Conservation (phyloP, 2,888 invertebrate genomes). For the Eurytoma californica region DNA sequence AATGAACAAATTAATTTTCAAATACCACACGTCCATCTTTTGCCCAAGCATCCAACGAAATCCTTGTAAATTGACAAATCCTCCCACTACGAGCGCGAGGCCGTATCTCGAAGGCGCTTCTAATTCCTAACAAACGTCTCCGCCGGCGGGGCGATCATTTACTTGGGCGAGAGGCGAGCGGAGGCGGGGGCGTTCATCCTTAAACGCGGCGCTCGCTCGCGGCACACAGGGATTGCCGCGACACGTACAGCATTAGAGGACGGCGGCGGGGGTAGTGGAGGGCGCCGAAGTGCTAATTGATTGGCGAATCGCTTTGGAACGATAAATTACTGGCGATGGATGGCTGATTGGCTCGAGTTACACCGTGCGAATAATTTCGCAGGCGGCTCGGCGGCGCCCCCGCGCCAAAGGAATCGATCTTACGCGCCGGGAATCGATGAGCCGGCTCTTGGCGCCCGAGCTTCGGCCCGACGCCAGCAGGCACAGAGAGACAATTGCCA, state of each 20-base stretch:
- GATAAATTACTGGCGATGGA: conserved; percentile 47
- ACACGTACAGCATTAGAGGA: conserved; percentile 9
- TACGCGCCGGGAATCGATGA: conserved; percentile 40
- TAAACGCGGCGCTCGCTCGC: conserved; percentile 3
- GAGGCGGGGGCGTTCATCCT: conserved; percentile 17
- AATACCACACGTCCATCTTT: too few species aligned
- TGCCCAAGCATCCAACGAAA: too few species aligned
- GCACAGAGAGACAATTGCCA: conserved; percentile 31
- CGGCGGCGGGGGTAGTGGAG: background rate
- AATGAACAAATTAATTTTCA: too few species aligned
- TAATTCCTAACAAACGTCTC: background rate
- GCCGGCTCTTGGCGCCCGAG: conserved; percentile 3
- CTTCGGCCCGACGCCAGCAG: background rate
- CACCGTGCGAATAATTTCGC: conserved; percentile 47
- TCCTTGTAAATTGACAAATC: too few species aligned
- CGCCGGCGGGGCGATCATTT: background rate
- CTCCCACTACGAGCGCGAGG: too few species aligned
- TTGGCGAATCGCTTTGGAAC: conserved; percentile 47
- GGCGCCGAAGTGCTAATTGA: conserved; percentile 47
- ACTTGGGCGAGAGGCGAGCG: background rate
- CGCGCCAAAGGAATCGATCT: conserved; percentile 53
- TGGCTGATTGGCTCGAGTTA: conserved; percentile 45
- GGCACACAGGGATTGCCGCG: conserved; percentile 4
- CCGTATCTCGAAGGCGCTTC: too few species aligned
- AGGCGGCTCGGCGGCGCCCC: background rate